Conservation (phyloP, 2,113 vertebrate species). For the Hassar affinis region DNA sequence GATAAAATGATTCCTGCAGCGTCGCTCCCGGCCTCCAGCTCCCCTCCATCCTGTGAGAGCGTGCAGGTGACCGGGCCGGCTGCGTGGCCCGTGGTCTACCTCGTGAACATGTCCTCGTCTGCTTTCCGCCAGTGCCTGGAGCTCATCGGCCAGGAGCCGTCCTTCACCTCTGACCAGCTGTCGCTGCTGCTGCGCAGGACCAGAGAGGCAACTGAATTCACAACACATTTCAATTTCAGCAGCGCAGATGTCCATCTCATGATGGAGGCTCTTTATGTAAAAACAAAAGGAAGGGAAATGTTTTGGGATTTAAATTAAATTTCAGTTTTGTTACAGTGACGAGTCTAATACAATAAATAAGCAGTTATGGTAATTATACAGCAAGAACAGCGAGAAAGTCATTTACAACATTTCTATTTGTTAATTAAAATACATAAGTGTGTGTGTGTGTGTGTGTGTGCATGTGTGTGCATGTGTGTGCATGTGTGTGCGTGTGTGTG, state of each 20-base stretch:
- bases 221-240: not conserved
- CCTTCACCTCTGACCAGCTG: slow-evolving; percentile 65
- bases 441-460: no score
- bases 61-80: slow-evolving; percentile 66
- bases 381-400: not conserved
- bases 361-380: no score
- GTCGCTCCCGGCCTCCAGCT: not conserved
- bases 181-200: slow-evolving; percentile 64
- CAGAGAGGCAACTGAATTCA: slow-evolving; percentile 63
- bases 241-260: not conserved
- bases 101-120: slow-evolving; percentile 66
- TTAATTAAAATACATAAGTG: no score
- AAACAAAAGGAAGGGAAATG: not conserved
- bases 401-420: no score
- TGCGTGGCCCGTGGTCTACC: slow-evolving; percentile 66
- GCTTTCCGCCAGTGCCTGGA: slow-evolving; percentile 75
- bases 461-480: no score
- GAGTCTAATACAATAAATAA: not conserved
- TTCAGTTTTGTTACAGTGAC: not conserved
- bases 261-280: not conserved
- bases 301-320: not conserved
- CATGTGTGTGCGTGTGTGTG: no score
- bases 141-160: slow-evolving; percentile 70
- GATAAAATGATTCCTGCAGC: slow-evolving; percentile 36
- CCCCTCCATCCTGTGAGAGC: slow-evolving; percentile 64